Evolutionary conservation across 2,113 vertebrate species (phyloP).

Genomic region (Gasterosteus aculeatus): DNA sequence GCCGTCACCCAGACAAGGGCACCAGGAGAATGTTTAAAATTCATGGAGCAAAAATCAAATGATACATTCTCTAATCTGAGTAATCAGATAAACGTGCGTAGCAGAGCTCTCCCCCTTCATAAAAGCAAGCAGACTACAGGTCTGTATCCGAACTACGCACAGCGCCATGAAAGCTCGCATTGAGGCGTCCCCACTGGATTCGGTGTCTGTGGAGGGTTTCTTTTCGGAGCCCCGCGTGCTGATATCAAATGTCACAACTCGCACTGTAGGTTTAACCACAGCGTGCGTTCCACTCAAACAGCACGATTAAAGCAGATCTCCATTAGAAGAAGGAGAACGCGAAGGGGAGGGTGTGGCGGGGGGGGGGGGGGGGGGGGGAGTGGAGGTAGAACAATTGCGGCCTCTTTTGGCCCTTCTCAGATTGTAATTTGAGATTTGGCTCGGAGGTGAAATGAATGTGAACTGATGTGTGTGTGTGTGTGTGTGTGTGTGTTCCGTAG

Average conservation of each 20-base stretch:
- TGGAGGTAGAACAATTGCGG: constrained; percentile 28
- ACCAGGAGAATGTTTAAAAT: background rate
- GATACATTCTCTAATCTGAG: background rate
- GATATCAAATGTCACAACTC: constrained; percentile 45
- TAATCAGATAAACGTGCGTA: background rate
- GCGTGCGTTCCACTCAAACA: constrained; percentile 42
- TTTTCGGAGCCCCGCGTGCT: constrained; percentile 43
- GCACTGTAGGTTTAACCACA: constrained; percentile 15
- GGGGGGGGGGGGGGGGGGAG: background rate
- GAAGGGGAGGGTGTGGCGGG: too few relatives aligned
- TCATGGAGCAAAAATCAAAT: background rate
- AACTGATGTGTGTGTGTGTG: constrained; percentile 39
- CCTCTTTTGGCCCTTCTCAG: constrained; percentile 48
- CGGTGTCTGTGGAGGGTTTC: background rate
- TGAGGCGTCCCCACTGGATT: too few relatives aligned
- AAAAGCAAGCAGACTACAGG: background rate
- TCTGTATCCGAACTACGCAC: background rate
- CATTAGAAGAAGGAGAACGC: constrained; percentile 32
- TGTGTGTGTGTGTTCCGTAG: constrained; percentile 32
- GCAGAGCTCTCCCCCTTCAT: background rate
- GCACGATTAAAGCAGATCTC: constrained; percentile 61
- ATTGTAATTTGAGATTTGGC: constrained; percentile 64
- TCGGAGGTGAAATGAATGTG: constrained; percentile 66
- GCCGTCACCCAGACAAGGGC: background rate
- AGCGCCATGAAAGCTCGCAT: background rate